Conservation (phyloP, 2,797 vertebrate genomes). For the Syndactyla subalaris region DNA sequence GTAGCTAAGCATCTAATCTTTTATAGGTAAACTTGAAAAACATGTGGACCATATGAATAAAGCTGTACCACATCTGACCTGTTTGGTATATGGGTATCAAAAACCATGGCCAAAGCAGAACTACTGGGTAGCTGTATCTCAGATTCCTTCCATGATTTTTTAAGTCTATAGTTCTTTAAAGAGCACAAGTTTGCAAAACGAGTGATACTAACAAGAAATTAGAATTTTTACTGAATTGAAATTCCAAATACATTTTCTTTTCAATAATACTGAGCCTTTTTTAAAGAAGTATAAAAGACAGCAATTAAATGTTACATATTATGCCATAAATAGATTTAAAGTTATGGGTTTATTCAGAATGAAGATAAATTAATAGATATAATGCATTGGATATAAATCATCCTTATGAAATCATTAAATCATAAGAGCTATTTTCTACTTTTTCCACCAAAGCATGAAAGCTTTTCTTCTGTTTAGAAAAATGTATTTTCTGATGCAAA, state of each 20-base stretch:
- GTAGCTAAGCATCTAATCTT: not conserved
- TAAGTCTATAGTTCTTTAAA: not conserved
- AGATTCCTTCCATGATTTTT: not conserved
- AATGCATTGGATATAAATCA: not conserved
- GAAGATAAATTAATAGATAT: not conserved
- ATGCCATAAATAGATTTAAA: not conserved
- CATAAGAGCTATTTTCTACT: not conserved
- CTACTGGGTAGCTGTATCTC: not conserved
- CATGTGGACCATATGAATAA: not conserved
- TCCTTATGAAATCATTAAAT: not conserved
- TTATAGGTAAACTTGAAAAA: not conserved
- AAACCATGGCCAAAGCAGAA: not conserved
- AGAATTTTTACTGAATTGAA: not conserved
- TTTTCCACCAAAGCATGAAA: not conserved
- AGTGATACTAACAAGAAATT: not conserved
- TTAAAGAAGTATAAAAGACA: not conserved
- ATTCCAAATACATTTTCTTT: not conserved
- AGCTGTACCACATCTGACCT: not conserved
- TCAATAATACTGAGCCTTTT: not conserved
- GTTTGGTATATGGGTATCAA: not conserved
- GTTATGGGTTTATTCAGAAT: not conserved
- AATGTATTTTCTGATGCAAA: not conserved
- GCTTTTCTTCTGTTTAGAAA: not conserved
- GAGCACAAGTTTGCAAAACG: not conserved
- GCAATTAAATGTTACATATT: not conserved